Evolutionary conservation across 1,140 invertebrate species (phyloP).

Genomic region (Drosophila parabipectinata): DNA sequence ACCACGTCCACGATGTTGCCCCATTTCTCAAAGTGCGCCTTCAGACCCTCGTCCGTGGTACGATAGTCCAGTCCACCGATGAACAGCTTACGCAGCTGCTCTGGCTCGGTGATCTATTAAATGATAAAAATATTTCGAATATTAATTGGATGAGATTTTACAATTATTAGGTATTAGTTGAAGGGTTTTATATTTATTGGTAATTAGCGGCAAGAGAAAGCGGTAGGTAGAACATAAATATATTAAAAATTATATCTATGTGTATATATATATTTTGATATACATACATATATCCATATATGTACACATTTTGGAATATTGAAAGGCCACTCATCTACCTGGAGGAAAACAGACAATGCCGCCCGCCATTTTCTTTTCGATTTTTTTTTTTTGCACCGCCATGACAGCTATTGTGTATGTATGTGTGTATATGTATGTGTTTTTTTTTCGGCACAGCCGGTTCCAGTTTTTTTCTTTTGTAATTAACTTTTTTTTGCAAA

Average conservation of each 20-base stretch:
- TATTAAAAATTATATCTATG: too few relatives aligned
- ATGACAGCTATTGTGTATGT: slow-evolving; percentile 13
- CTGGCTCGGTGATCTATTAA: slow-evolving; percentile 88
- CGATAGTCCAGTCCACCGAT: slow-evolving; percentile 98
- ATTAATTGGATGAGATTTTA: too few relatives aligned
- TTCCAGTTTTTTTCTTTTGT: neutral
- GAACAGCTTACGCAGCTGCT: slow-evolving; percentile 97
- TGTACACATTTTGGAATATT: neutral
- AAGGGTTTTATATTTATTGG: too few relatives aligned
- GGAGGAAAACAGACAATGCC: slow-evolving; percentile 39
- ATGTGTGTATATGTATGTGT: slow-evolving; percentile 16
- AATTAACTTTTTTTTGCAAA: slow-evolving; percentile 4
- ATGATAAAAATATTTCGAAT: neutral
- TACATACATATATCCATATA: too few relatives aligned
- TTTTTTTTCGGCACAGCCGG: slow-evolving; percentile 16
- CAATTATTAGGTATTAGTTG: too few relatives aligned
- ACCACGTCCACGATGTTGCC: slow-evolving; percentile 99
- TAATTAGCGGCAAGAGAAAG: neutral
- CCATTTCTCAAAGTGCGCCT: slow-evolving; percentile 98
- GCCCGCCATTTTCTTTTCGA: slow-evolving; percentile 72
- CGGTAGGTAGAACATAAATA: neutral
- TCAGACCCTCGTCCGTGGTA: slow-evolving; percentile 97
- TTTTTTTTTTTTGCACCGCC: slow-evolving; percentile 49
- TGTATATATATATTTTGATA: neutral
- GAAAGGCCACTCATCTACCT: neutral